A percentile compares a stretch with the other conserved stretches of the same genome.
phyloP scores from a whole-genome alignment of 2,888 invertebrate species.

The Dione vanillae region DNA sequence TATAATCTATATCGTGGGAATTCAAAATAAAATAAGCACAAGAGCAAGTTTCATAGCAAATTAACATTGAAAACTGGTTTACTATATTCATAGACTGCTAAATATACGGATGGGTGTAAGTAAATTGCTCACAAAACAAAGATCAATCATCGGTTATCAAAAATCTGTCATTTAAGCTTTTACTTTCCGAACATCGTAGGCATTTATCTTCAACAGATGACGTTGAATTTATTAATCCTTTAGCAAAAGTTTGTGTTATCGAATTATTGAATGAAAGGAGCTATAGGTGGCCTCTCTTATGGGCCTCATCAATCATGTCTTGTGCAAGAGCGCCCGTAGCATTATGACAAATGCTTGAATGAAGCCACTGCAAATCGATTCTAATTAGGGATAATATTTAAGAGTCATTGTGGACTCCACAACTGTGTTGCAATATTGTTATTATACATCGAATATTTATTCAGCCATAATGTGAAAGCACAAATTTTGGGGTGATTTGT shows the following conservation, averaged over 20 bases:
- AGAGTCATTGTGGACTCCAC: constrained; percentile 73
- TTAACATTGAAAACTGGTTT: constrained; percentile 6
- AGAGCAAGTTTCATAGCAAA: constrained; percentile 7
- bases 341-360: constrained; percentile 70
- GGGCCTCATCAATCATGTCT: constrained; percentile 73
- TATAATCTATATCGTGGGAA: not conserved
- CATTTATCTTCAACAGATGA: constrained; percentile 59
- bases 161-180: constrained; percentile 49
- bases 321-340: constrained; percentile 65
- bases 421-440: constrained; percentile 61
- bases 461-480: constrained; percentile 56
- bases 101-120: constrained; percentile 22
- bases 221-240: constrained; percentile 70
- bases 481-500: constrained; percentile 44
- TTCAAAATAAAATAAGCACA: constrained; percentile 3
- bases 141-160: constrained; percentile 51
- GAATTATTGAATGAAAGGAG: constrained; percentile 61
- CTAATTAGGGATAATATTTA: constrained; percentile 80
- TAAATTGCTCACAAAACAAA: constrained; percentile 45
- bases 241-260: constrained; percentile 63
- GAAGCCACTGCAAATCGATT: constrained; percentile 72
- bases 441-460: constrained; percentile 60
- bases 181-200: constrained; percentile 45
- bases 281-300: constrained; percentile 53
- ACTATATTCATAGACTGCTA: constrained; percentile 16